These are phyloP conservation scores for Sebastes minor DNA, from an alignment of 2,797 vertebrate species.

Conservation along the genomic window DNA sequence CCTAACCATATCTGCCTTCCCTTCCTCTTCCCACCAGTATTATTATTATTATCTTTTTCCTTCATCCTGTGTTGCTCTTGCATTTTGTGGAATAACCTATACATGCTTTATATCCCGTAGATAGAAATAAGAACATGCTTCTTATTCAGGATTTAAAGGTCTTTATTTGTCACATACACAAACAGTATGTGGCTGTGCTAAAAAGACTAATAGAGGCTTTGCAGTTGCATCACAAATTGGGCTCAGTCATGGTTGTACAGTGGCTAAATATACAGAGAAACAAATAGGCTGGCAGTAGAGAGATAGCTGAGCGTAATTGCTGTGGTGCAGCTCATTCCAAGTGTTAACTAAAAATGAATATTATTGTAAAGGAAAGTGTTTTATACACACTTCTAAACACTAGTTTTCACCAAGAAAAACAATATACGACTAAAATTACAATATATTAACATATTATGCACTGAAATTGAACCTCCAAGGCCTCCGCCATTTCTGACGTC, in stretches of 20 bases:
- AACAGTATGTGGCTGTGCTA: neutral
- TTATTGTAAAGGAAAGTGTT: too few relatives aligned
- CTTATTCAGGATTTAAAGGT: neutral
- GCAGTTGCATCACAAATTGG: neutral
- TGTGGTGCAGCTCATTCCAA: neutral
- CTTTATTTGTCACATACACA: neutral
- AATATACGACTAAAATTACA: too few relatives aligned
- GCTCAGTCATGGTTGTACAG: neutral
- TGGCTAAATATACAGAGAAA: neutral
- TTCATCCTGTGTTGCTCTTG: constrained; percentile 29
- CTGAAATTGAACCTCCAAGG: fast-evolving
- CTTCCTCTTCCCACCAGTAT: constrained; percentile 19
- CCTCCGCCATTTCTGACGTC: too few relatives aligned
- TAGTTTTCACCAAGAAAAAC: too few relatives aligned
- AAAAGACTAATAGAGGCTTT: neutral
- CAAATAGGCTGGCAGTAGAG: neutral
- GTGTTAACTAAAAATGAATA: neutral
- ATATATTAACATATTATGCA: too few relatives aligned
- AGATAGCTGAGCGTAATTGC: neutral
- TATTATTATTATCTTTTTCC: constrained; percentile 30
- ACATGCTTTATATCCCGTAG: neutral
- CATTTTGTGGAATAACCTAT: constrained; percentile 6
- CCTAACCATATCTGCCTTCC: neutral
- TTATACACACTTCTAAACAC: too few relatives aligned
- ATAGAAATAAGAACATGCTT: neutral